Percentiles rank a stretch among this genome's conserved stretches.
These are phyloP conservation scores for Anadara kagoshimensis DNA, from an alignment of 1,140 invertebrate genomes.

Conservation along the genomic window DNA sequence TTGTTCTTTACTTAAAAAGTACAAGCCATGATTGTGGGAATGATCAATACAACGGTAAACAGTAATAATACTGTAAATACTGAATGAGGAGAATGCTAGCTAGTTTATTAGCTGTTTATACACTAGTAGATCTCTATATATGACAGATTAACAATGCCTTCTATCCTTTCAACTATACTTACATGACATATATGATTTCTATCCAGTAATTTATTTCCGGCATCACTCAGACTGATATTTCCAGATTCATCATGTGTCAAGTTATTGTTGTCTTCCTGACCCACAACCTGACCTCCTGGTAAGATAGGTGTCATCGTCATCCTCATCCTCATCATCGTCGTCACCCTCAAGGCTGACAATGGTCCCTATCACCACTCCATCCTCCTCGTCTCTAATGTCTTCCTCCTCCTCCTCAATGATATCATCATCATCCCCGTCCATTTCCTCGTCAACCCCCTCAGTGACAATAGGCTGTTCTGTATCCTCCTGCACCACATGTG, in stretches of 20 bases:
- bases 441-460: constrained; percentile 6
- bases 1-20: too few species aligned
- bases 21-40: too few species aligned
- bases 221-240: constrained; percentile 44
- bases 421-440: background rate
- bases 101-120: too few species aligned
- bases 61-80: too few species aligned
- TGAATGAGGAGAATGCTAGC: too few species aligned
- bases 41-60: too few species aligned
- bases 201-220: background rate
- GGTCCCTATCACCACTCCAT: constrained; percentile 1
- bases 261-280: constrained; percentile 5
- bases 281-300: background rate
- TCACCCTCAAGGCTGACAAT: constrained; percentile 30
- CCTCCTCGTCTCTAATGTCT: constrained; percentile 10
- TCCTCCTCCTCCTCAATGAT: constrained; percentile 8
- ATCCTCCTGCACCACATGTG: too few species aligned
- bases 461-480: constrained; percentile 1
- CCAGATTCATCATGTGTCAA: constrained; percentile 23
- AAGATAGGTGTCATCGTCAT: constrained; percentile 29
- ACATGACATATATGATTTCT: constrained; percentile 48
- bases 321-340: constrained; percentile 40
- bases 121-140: too few species aligned
- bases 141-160: too few species aligned
- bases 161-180: constrained; percentile 6